Evolutionary conservation across 2,797 vertebrate genomes (phyloP).

Genomic region (Helarctos malayanus): DNA sequence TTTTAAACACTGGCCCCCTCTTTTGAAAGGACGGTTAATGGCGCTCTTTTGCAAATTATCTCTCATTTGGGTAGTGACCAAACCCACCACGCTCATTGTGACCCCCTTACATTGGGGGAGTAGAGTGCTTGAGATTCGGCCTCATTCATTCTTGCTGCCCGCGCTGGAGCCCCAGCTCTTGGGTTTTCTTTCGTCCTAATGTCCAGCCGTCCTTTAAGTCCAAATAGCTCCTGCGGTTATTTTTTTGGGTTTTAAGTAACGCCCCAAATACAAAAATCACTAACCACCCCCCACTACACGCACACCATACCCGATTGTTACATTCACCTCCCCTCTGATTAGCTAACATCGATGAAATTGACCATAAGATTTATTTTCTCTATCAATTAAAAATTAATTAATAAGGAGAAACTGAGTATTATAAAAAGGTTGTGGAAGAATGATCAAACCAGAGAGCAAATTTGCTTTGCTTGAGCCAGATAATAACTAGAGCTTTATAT

Average conservation of each 20-base stretch:
- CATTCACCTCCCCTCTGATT: conserved; percentile 68
- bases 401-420: background rate
- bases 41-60: conserved; percentile 18
- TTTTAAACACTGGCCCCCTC: conserved; percentile 14
- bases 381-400: conserved; percentile 55
- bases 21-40: background rate
- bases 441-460: background rate
- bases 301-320: background rate
- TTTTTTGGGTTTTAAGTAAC: background rate
- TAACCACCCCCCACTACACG: background rate
- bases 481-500: conserved; percentile 80
- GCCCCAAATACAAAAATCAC: background rate
- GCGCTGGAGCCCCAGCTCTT: accelerated
- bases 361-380: conserved; percentile 83
- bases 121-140: background rate
- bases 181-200: background rate
- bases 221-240: background rate
- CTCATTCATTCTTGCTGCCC: background rate
- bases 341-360: conserved; percentile 77
- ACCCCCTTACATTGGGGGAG: background rate
- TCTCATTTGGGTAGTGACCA: background rate
- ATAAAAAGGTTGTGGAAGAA: background rate
- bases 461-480: conserved; percentile 67
- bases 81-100: background rate
- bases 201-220: background rate